Evolutionary conservation across 2,888 invertebrate species (phyloP), one percentile per base, ranked within the genome.

Genomic region (Netelia inedita): DNA sequence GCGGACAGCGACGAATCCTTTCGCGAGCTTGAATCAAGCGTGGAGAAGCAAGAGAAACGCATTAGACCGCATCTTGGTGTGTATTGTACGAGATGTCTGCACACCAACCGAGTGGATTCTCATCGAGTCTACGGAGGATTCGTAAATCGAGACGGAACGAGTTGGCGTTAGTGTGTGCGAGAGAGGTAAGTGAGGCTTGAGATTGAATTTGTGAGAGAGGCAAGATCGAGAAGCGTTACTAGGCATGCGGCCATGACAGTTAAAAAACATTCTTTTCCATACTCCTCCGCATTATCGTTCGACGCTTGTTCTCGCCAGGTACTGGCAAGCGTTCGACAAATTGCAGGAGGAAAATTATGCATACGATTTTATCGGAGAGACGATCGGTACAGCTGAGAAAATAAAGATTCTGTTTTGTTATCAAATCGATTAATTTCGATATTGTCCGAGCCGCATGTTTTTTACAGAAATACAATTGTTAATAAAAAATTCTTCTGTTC

Each of bases 1-100:
- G 74, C 59, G 59, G 72, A 50, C 76, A 80, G 63, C 43, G 59
- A 65, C 46, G 80, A 86, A 87, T 86, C 83, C 85, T 86, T 87
- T 81, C 71, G 85, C 85, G 87, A 88, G 85, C 84, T 79, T 82
- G 82, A 88, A 85, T 83, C 71, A 79, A 28, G 71, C 75, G 79
- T 79, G 85, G 71, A 71, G 74, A 82, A 86, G 88, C 89, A 89
- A 88, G 88, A 89, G 88, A 89, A 88, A 87, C 85, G 89, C 90
- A 89, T 90, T 90, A 89, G 87, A 87, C 76, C 79, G 87, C 83
- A 79, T 80, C 66, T 8, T 61, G 46, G 9, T 55, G 6, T 55
- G 46, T 57, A 57, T 55, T 55, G 16, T 53, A 46, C 16, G 6
- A 68, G 68, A 82, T 76, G 79, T 74, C 73, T 57, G 57, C 53